Evolutionary conservation across 1,140 invertebrate genomes (phyloP), one percentile per base, ranked within the genome.

Genomic region (Zaprionus davidi): DNA sequence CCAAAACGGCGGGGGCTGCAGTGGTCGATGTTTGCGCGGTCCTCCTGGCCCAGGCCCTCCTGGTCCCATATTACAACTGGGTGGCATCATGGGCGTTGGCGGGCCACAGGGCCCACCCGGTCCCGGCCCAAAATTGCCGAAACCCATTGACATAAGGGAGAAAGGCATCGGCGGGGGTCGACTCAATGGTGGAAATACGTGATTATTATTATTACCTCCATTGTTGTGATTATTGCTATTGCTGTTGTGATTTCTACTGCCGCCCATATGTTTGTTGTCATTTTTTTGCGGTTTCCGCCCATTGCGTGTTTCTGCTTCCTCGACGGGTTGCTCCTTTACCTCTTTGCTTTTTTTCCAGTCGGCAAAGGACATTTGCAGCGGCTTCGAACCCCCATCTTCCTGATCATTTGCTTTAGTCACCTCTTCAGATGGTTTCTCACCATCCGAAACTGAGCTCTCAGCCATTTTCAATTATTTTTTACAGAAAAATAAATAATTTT

Each of bases 311-410:
- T 7, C 17, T 26, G 58, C 20, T 5, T 51, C 57, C 17, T 59
- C 74, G 38, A n/a, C 49, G 13, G 49, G 36, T 13, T 60, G 53
- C 38, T 76, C 63, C 34, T 62, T 67, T 0, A 70, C 67, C 13
- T 85, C 86, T 31, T 84, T 88, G 63, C 70, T 76, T 49, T 91
- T 91, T 20, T 91, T 91, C 87, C 87, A 91, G 65, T 91, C 87
- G 9, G 78, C 81, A 51, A 91, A 91, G 0, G 87, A 91, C 78
- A 91, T 91, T 62, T 75, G 53, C 31, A 86, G 41, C 7, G 84
- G 74, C 1, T 74, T 78, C 0, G 66, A 1, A 2, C 2, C 20
- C 11, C 11, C 7, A 5, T 68, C 65, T 22, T 71, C 77, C 9
- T 66, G 26, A 2, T 22, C 24, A 17, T 62, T 63, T 49, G 24